Percentiles rank a stretch among this genome's conserved stretches.
Conservation (phyloP, 2,113 vertebrate genomes). For the Lontra canadensis region DNA sequence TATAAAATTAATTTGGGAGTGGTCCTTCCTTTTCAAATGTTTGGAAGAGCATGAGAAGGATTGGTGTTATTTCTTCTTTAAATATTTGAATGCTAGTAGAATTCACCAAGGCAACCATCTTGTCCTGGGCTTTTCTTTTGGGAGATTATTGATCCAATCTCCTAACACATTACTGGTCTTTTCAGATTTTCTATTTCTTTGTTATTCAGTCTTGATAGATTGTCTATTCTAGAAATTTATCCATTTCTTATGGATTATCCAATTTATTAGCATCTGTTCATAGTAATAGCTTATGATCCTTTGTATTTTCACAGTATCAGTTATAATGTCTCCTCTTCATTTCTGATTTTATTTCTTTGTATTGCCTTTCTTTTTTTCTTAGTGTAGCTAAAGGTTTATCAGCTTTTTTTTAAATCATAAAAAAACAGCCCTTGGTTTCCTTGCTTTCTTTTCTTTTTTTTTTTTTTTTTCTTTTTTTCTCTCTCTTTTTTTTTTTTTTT, state of each 20-base stretch:
- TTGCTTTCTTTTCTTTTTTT: not conserved
- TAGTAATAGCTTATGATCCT: not conserved
- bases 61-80: not conserved
- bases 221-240: not conserved
- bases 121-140: not conserved
- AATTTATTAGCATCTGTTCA: not conserved
- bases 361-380: not conserved
- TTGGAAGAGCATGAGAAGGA: not conserved
- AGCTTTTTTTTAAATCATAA: not conserved
- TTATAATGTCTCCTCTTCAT: not conserved
- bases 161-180: not conserved
- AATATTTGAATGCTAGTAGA: not conserved
- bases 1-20: not conserved
- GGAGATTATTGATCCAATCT: not conserved
- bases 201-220: not conserved
- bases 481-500: not conserved
- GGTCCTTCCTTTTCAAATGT: not conserved
- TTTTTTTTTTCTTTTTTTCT: not conserved
- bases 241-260: not conserved
- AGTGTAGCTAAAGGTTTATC: not conserved
- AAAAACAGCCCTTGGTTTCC: not conserved
- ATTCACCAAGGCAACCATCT: not conserved
- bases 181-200: not conserved
- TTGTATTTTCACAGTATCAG: not conserved
- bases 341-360: not conserved